Evolutionary conservation across 2,797 vertebrate species (phyloP).

Genomic region (Acanthurus tractus): DNA sequence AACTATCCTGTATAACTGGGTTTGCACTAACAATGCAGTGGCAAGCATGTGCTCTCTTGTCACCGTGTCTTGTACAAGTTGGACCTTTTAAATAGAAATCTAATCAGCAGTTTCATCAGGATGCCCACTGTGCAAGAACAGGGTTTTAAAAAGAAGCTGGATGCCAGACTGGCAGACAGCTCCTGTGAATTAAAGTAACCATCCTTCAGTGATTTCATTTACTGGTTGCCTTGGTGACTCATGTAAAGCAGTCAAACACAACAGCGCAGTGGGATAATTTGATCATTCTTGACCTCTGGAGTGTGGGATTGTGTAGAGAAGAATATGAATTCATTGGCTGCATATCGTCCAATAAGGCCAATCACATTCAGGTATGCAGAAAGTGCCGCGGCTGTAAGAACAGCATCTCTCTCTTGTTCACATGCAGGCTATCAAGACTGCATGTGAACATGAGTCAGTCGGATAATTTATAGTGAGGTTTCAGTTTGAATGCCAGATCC

Average conservation of each 20-base stretch:
- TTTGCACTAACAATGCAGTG: constrained; percentile 12
- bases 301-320: constrained; percentile 73
- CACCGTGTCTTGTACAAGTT: constrained; percentile 24
- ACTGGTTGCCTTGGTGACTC: constrained; percentile 84
- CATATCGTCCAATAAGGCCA: constrained; percentile 65
- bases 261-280: constrained; percentile 74
- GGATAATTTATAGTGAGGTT: not conserved
- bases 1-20: not conserved
- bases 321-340: constrained; percentile 70
- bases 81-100: constrained; percentile 59
- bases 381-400: constrained; percentile 18
- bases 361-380: constrained; percentile 59
- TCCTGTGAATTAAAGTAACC: constrained; percentile 78
- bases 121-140: constrained; percentile 60
- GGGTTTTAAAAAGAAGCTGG: constrained; percentile 49
- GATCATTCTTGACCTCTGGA: constrained; percentile 77
- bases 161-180: constrained; percentile 72
- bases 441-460: not conserved
- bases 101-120: constrained; percentile 66
- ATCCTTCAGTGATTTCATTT: constrained; percentile 81
- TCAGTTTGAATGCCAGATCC: not conserved
- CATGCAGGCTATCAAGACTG: not conserved
- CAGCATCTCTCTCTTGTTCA: constrained; percentile 29
- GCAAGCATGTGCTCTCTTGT: constrained; percentile 29
- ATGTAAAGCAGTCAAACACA: constrained; percentile 75